These are phyloP conservation scores for Psephotus haematonotus DNA, from an alignment of 2,113 vertebrate genomes.

Conservation along the genomic window DNA sequence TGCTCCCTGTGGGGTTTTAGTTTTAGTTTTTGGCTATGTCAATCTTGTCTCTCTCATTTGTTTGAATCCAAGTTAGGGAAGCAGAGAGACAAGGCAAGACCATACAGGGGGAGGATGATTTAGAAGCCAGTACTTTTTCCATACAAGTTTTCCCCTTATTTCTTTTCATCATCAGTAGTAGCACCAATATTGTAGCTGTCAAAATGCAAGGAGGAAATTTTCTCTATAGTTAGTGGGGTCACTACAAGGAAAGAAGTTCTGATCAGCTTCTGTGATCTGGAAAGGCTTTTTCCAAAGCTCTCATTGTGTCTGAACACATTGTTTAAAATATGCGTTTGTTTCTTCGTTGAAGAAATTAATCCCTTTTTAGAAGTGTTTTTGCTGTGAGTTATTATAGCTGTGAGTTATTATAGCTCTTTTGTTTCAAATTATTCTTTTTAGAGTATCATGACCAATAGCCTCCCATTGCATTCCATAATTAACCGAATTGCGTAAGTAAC, in stretches of 20 bases:
- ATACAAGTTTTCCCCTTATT: background rate
- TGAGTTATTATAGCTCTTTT: background rate
- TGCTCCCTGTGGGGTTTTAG: background rate
- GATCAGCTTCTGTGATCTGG: background rate
- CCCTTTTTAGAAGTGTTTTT: background rate
- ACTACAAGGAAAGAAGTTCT: background rate
- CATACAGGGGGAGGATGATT: background rate
- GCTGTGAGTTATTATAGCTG: background rate
- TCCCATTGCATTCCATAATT: background rate
- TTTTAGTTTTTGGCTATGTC: background rate
- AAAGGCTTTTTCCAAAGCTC: background rate
- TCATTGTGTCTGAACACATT: background rate
- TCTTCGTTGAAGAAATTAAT: background rate
- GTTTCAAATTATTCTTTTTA: background rate
- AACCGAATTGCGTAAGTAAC: background rate
- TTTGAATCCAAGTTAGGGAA: background rate
- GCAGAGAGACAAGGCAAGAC: background rate
- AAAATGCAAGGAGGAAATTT: background rate
- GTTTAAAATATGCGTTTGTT: background rate
- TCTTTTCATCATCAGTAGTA: background rate
- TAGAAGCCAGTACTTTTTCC: background rate
- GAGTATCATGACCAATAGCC: fast-evolving
- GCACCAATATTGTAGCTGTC: background rate
- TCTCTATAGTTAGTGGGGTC: background rate
- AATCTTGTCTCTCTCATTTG: background rate